phyloP scores from a whole-genome alignment of 2,113 vertebrate species.

The Raja brachyura region DNA sequence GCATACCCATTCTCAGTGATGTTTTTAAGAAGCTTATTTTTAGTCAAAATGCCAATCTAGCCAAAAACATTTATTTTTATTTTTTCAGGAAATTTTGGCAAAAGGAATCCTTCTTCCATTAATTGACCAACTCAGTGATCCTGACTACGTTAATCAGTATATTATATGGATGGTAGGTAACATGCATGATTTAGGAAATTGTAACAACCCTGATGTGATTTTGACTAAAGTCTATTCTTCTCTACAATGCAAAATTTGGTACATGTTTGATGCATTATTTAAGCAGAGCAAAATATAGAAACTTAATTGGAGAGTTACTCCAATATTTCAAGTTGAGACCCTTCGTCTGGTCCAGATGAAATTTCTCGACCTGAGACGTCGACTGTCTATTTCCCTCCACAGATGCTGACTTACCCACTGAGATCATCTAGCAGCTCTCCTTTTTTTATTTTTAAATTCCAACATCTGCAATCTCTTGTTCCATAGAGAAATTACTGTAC shows the following conservation, averaged over 20 bases:
- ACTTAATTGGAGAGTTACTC: too few relatives aligned
- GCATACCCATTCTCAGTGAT: background rate
- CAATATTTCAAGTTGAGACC: too few relatives aligned
- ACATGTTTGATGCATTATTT: background rate
- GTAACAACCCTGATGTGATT: constrained; percentile 37
- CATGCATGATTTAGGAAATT: constrained; percentile 32
- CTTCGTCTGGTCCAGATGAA: too few relatives aligned
- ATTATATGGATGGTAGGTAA: constrained; percentile 96
- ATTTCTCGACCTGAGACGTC: too few relatives aligned
- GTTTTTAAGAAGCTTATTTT: background rate
- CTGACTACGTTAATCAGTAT: constrained; percentile 99
- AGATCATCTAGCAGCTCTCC: too few relatives aligned
- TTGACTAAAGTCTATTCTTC: background rate
- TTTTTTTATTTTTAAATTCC: too few relatives aligned
- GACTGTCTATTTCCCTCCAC: too few relatives aligned
- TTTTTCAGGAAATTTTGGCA: constrained; percentile 85
- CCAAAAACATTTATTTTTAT: constrained; percentile 34
- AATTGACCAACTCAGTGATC: constrained; percentile 97
- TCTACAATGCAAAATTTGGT: constrained; percentile 32
- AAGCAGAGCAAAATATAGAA: background rate
- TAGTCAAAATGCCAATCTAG: background rate
- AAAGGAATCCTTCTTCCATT: constrained; percentile 93
- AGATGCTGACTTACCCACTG: too few relatives aligned
- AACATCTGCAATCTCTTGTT: too few relatives aligned
- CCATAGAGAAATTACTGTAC: background rate